Base-by-base conservation (phyloP, 1,140 invertebrate species). In the Eumaeus atala region DNA sequence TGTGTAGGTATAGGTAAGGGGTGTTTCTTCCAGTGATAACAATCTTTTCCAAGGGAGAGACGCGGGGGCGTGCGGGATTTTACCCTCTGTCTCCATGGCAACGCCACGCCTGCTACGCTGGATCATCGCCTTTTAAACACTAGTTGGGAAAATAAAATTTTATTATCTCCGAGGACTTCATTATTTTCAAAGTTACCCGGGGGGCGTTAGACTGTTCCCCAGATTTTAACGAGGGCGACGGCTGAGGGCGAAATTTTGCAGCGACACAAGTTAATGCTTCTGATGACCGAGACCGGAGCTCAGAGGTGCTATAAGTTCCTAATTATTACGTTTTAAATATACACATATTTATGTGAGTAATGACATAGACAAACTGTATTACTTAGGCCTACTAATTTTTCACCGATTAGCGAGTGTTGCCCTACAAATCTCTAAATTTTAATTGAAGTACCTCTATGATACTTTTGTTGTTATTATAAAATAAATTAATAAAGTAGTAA, bases 141-240 rank as follows among this genome's bases (percentile, higher is more conserved):
- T 77, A 77, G 70, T 80, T 68, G 72, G 63, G 74, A 81, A 76
- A 84, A 85, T 82, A 84, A 82, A 81, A 79, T 84, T 82, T 82
- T 85, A 83, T 85, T 80, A 85, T 84, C 73, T 71, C 61, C 68
- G 58, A 62, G 59, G 63, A 77, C 71, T 83, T 82, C 78, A 82
- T 83, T 85, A 83, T 77, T 83, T 67, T 57, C 54, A 69, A 74
- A 72, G 64, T 80, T 70, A 72, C 65, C 69, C 69, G 66, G 65
- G 67, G 60, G 64, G 61, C 64, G 60, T 50, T 62, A 49, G 56
- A 53, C 53, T 57, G 59, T 66, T 71, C 67, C 61, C 64, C 67
- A 67, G 56, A 58, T 56, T 62, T 67, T 78, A 79, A 80, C 76
- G 71, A 77, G 75, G 67, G 59, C 58, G 62, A 51, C 56, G 56